Evolutionary conservation across 2,888 invertebrate species (phyloP), one percentile per base, ranked within the genome.

Genomic region (Zygogramma bicolorata): DNA sequence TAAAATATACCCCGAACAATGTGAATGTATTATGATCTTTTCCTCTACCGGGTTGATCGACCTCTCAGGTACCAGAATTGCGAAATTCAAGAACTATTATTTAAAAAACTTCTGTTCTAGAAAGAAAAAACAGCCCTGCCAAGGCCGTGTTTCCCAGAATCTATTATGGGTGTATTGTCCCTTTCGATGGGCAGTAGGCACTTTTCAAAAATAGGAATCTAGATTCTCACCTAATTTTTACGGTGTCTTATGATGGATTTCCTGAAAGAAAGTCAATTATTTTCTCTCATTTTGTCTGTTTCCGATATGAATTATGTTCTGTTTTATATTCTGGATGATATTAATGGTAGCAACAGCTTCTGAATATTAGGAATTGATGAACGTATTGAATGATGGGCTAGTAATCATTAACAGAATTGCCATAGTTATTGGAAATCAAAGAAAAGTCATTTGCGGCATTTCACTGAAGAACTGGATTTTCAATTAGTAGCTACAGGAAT

Each of bases 21-120:
- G 71, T 74, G 68, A 73, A 76, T 71, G 40, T 63, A 46, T 70
- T 59, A 67, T 74, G 60, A 69, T 31, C 72, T 62, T 38, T 71
- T 73, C 63, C 74, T 75, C 77, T 78, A 75, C 76, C 74, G 77
- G 78, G 80, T 80, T 81, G 77, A 77, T 78, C 80, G 80, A 81
- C 79, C 80, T 78, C 63, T 70, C 78, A 79, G 80, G 79, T 79
- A 79, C 60, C 65, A 65, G 59, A 69, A 75, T 76, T 77, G 77
- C 72, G 75, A 79, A 77, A 79, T 77, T 71, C 68, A 68, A 76
- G 78, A 75, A 66, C 66, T 70, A 78, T 77, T 68, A 76, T 76
- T 74, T 73, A 78, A 80, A 78, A 80, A 79, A 80, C 76, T 75
- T 74, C 77, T 76, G 76, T 78, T 78, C 68, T 70, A 38, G 42